phyloP scores from a whole-genome alignment of 2,113 vertebrate species.

The Rallus limicola region DNA sequence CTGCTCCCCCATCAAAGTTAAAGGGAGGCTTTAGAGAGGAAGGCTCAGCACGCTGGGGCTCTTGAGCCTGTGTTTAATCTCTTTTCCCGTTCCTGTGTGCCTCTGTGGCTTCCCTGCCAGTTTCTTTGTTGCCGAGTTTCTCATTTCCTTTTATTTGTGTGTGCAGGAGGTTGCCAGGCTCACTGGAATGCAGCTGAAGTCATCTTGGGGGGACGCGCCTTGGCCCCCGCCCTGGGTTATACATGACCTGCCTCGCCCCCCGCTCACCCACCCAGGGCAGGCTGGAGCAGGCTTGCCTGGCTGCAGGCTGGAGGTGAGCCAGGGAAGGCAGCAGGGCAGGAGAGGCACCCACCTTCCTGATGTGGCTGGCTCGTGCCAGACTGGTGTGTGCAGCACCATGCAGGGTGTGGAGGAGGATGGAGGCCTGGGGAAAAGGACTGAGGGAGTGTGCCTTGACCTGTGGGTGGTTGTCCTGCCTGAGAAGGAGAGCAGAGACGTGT shows the following conservation, averaged over 20 bases:
- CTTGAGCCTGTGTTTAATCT: constrained; percentile 72
- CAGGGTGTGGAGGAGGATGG: not conserved
- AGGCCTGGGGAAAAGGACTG: not conserved
- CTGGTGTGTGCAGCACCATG: rapidly evolving
- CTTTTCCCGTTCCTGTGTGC: constrained; percentile 68
- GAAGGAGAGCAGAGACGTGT: rapidly evolving
- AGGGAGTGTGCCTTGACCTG: not conserved
- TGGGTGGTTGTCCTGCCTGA: not conserved
- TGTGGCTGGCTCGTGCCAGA: rapidly evolving
- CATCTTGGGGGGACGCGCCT: constrained; percentile 74
- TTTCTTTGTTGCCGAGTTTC: constrained; percentile 77
- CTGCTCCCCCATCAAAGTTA: constrained; percentile 61
- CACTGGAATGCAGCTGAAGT: constrained; percentile 85
- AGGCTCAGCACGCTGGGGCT: constrained; percentile 60
- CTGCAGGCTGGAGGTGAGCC: not conserved
- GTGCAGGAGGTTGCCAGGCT: constrained; percentile 81
- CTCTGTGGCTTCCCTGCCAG: constrained; percentile 69
- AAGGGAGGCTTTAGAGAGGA: constrained; percentile 65
- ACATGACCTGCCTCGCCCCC: constrained; percentile 66
- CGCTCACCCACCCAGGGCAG: constrained; percentile 20
- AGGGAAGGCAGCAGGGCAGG: not conserved
- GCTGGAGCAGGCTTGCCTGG: not conserved
- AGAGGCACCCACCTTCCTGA: not conserved
- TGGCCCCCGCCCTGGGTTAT: constrained; percentile 40
- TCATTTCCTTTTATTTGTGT: constrained; percentile 86